A percentile compares a stretch with the other conserved stretches of the same genome.
Conservation (phyloP, 2,888 invertebrate species). For the Anoplius nigerrimus region DNA sequence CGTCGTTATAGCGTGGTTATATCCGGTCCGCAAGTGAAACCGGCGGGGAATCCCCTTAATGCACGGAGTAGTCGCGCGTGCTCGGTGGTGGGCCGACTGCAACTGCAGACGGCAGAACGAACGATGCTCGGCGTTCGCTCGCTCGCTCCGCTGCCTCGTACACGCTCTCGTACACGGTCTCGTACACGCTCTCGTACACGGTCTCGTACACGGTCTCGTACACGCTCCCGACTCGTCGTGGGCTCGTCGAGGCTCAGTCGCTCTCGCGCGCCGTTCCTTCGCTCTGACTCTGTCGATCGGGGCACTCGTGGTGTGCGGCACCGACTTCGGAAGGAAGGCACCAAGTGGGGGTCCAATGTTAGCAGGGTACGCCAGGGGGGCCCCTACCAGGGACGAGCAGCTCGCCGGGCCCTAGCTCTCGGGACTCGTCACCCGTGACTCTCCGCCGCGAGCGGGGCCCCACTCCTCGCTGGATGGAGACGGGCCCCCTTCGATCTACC, state of each 20-base stretch:
- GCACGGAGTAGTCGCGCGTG: conserved; percentile 7
- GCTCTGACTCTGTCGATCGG: neutral
- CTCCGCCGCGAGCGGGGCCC: conserved; percentile 10
- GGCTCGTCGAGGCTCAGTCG: neutral
- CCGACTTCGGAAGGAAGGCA: conserved; percentile 8
- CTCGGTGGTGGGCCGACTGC: conserved; percentile 41
- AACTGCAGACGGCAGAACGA: conserved; percentile 54
- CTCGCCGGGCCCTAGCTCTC: conserved; percentile 23
- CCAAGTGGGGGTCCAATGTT: conserved; percentile 56
- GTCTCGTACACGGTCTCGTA: conserved; percentile 13
- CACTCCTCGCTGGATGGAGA: neutral
- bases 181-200: conserved; percentile 11
- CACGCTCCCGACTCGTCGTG: conserved; percentile 5
- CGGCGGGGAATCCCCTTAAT: conserved; percentile 4
- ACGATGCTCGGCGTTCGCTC: conserved; percentile 47
- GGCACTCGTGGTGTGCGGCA: neutral
- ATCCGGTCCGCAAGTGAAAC: neutral
- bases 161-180: conserved; percentile 6
- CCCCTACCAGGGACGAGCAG: conserved; percentile 41
- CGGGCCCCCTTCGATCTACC: no score
- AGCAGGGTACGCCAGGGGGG: conserved; percentile 40
- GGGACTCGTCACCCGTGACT: conserved; percentile 48
- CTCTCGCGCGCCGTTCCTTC: neutral
- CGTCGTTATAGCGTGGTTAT: no score
- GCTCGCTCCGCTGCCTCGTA: conserved; percentile 12